Conservation (phyloP, 2,888 invertebrate genomes). For the Ectropis crepuscularia region DNA sequence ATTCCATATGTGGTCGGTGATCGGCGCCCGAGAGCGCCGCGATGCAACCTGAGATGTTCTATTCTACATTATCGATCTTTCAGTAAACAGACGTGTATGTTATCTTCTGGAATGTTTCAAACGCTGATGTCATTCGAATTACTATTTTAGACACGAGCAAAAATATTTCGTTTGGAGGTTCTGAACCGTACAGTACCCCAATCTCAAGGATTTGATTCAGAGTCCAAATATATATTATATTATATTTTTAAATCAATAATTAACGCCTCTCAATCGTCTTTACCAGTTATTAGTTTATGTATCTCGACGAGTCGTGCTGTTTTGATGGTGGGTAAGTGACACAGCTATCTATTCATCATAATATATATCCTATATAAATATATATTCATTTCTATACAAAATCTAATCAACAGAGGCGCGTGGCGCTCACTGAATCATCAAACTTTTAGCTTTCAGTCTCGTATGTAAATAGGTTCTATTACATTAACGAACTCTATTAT, state of each 20-base stretch:
- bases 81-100: conserved; percentile 35
- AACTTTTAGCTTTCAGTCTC: conserved; percentile 32
- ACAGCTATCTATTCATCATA: conserved; percentile 36
- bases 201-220: conserved; percentile 29
- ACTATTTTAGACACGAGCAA: conserved; percentile 28
- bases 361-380: conserved; percentile 20
- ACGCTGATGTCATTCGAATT: conserved; percentile 39
- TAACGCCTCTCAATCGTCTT: conserved; percentile 30
- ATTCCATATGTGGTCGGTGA: conserved; percentile 39
- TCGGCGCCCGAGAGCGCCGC: conserved; percentile 25
- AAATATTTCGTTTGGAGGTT: conserved; percentile 27
- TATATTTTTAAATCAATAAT: conserved; percentile 24
- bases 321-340: conserved; percentile 43
- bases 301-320: conserved; percentile 18
- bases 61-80: conserved; percentile 40
- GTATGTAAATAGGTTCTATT: conserved; percentile 34
- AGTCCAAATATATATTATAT: conserved; percentile 21
- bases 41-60: conserved; percentile 34
- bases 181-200: conserved; percentile 30
- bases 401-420: conserved; percentile 36
- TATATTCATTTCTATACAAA: conserved; percentile 17
- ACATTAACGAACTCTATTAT: conserved; percentile 35
- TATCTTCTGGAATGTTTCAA: conserved; percentile 45
- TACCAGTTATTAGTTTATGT: conserved; percentile 30
- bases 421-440: conserved; percentile 36